A percentile compares a stretch with the other conserved stretches of the same genome.
Conservation (phyloP, 2,113 vertebrate species). For the Podarcis cretensis region DNA sequence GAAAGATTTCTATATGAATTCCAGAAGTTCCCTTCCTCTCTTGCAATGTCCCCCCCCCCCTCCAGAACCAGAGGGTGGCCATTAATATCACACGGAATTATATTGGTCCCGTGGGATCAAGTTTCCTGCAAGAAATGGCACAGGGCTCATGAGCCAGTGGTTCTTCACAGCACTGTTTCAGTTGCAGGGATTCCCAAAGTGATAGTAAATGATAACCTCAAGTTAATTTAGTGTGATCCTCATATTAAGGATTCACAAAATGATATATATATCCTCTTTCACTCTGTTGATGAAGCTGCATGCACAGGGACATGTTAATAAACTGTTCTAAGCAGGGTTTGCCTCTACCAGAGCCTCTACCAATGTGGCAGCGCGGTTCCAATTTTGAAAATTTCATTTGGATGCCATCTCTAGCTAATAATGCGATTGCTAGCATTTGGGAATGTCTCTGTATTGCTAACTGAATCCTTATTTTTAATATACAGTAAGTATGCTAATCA, state of each 20-base stretch:
- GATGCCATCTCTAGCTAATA: background rate
- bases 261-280: background rate
- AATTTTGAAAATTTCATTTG: background rate
- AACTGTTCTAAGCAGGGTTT: too few species aligned
- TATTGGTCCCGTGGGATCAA: background rate
- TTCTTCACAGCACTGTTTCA: constrained; percentile 6
- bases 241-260: background rate
- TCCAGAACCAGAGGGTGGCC: constrained; percentile 4
- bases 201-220: constrained; percentile 4
- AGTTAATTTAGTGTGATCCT: constrained; percentile 36
- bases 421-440: background rate
- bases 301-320: too few species aligned
- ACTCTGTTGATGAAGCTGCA: background rate
- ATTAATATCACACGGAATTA: background rate
- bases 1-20: background rate
- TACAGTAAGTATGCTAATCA: background rate
- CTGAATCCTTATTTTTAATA: background rate
- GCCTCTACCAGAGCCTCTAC: too few species aligned
- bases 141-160: background rate
- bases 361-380: background rate
- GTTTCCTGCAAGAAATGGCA: background rate
- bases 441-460: background rate
- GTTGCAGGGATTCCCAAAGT: constrained; percentile 30
- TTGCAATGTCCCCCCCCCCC: constrained; percentile 22
- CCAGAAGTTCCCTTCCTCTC: constrained; percentile 21